Conservation (phyloP, 2,797 vertebrate genomes). For the Acipenser ruthenus region DNA sequence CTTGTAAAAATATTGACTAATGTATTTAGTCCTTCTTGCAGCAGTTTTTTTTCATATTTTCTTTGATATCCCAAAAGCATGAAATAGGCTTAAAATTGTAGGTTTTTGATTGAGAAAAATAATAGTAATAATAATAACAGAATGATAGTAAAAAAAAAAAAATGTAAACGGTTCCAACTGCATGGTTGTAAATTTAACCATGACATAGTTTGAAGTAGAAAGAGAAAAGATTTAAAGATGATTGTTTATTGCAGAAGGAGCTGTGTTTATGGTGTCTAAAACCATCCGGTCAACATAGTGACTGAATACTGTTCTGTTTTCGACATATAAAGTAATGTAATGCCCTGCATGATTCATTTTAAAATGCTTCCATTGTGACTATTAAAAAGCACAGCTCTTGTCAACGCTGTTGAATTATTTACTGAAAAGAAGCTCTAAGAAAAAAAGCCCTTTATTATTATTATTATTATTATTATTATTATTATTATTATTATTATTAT, state of each 20-base stretch:
- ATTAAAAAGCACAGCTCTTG: background rate
- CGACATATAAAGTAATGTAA: no score
- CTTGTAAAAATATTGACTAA: background rate
- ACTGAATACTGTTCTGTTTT: no score
- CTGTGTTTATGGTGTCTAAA: no score
- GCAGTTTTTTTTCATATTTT: slow-evolving; percentile 15
- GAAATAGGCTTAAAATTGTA: slow-evolving; percentile 18
- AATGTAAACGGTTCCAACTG: background rate
- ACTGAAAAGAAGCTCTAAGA: no score
- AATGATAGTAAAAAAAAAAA: background rate
- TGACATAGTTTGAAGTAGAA: background rate
- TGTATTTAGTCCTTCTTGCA: slow-evolving; percentile 1
- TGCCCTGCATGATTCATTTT: slow-evolving; percentile 12
- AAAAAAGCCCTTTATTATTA: no score
- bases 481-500: no score
- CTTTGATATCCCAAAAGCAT: slow-evolving; percentile 18
- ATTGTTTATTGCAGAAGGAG: background rate
- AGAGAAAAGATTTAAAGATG: background rate
- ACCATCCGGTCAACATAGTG: no score
- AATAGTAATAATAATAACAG: background rate
- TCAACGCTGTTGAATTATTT: slow-evolving; percentile 8
- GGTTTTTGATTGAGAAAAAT: slow-evolving; percentile 8
- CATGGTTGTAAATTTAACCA: slow-evolving; percentile 4
- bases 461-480: no score
- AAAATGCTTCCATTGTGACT: slow-evolving; percentile 14